Conservation (phyloP, 2,888 invertebrate genomes). For the Caenorhabditis sp. region DNA sequence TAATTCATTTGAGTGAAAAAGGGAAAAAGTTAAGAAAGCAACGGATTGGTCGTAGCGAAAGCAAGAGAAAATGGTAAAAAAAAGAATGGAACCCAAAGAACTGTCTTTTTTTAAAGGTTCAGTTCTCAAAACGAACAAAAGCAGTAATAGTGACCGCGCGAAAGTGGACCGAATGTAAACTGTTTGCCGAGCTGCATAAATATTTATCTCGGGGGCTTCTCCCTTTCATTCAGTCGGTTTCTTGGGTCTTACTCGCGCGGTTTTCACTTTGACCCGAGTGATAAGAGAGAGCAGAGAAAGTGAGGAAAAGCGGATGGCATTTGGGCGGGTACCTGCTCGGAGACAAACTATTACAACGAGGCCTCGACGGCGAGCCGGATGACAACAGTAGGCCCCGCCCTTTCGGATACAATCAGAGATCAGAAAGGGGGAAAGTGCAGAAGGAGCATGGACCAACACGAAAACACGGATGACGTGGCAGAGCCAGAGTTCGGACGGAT, state of each 20-base stretch:
- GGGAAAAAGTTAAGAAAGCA: too few species aligned
- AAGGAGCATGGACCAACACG: background rate
- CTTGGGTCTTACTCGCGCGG: background rate
- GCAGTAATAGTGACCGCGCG: slow-evolving; percentile 13
- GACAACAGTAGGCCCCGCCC: background rate
- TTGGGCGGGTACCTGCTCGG: too few species aligned
- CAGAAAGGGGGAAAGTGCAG: background rate
- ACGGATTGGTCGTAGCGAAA: too few species aligned
- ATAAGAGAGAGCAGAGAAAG: slow-evolving; percentile 4
- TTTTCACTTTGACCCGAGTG: background rate
- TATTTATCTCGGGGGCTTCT: slow-evolving; percentile 30
- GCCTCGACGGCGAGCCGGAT: background rate
- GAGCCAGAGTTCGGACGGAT: background rate
- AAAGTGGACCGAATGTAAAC: slow-evolving; percentile 17
- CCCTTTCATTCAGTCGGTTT: background rate
- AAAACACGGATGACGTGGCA: background rate
- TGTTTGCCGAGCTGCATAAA: slow-evolving; percentile 53
- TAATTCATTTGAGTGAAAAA: too few species aligned
- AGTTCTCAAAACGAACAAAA: too few species aligned
- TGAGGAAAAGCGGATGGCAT: too few species aligned
- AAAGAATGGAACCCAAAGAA: too few species aligned
- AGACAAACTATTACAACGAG: background rate
- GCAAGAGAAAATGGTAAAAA: too few species aligned
- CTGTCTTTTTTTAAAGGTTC: too few species aligned
- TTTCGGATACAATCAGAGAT: slow-evolving; percentile 1